Evolutionary conservation across 2,797 vertebrate genomes (phyloP).

Genomic region (Pantherophis alleghaniensis): DNA sequence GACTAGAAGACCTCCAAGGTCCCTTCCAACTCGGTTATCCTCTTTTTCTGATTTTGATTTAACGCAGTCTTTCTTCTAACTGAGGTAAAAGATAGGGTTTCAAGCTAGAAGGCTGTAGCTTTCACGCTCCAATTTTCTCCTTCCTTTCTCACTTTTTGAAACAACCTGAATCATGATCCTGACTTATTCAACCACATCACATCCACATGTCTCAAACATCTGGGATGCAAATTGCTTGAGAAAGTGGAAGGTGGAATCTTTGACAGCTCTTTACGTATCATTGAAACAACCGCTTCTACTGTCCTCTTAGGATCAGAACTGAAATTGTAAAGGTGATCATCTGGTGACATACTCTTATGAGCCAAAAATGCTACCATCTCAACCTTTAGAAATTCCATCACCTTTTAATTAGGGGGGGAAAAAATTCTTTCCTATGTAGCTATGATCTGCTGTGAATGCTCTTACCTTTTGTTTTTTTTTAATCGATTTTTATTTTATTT

Average conservation of each 20-base stretch:
- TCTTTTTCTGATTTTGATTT: neutral
- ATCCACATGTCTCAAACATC: neutral
- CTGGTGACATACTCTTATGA: neutral
- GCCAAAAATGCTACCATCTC: neutral
- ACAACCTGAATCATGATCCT: neutral
- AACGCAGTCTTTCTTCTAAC: neutral
- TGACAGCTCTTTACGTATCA: neutral
- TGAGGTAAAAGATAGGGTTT: neutral
- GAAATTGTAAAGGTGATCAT: neutral
- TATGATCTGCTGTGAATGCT: neutral
- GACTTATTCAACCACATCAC: neutral
- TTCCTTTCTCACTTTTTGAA: neutral
- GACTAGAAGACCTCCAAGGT: neutral
- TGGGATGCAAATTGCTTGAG: neutral
- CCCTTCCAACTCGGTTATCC: neutral
- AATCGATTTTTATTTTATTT: neutral
- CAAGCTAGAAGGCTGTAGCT: neutral
- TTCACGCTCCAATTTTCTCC: neutral
- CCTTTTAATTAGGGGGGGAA: neutral
- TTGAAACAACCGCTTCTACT: neutral
- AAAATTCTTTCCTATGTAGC: neutral
- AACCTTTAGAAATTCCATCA: no score
- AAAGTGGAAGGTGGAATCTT: neutral
- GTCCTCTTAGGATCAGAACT: neutral
- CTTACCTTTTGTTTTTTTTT: neutral